Evolutionary conservation across 2,113 vertebrate species (phyloP).

Genomic region (Oreotrochilus melanogaster): DNA sequence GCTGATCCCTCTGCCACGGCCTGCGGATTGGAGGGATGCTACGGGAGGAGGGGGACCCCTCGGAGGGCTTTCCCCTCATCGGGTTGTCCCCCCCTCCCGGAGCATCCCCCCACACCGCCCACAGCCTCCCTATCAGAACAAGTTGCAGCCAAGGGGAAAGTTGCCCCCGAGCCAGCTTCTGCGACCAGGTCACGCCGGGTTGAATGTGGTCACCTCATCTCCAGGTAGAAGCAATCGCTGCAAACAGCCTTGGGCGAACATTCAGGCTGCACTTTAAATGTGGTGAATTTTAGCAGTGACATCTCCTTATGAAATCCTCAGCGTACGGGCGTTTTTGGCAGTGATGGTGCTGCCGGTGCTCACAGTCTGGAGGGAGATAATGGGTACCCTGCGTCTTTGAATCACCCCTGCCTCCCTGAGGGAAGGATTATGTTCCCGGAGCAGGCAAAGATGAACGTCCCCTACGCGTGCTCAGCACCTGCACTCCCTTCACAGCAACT

Average conservation of each 20-base stretch:
- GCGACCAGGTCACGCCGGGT: accelerated
- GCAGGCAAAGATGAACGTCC: neutral
- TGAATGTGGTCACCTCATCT: accelerated
- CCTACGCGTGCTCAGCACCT: neutral
- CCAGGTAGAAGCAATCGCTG: neutral
- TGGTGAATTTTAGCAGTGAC: neutral
- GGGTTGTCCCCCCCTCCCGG: neutral
- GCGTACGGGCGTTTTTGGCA: accelerated
- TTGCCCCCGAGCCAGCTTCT: neutral
- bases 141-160: neutral
- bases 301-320: neutral
- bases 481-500: neutral
- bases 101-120: no score
- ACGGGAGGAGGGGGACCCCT: no score
- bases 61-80: no score
- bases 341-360: neutral
- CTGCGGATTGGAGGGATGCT: neutral
- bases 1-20: neutral
- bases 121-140: neutral
- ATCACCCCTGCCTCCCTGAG: accelerated
- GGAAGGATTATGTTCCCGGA: neutral
- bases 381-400: neutral
- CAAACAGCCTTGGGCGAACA: accelerated
- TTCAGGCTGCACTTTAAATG: neutral
- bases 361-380: neutral